Base-by-base conservation (phyloP, 2,797 vertebrate genomes). In the Enteromius viviparus region DNA sequence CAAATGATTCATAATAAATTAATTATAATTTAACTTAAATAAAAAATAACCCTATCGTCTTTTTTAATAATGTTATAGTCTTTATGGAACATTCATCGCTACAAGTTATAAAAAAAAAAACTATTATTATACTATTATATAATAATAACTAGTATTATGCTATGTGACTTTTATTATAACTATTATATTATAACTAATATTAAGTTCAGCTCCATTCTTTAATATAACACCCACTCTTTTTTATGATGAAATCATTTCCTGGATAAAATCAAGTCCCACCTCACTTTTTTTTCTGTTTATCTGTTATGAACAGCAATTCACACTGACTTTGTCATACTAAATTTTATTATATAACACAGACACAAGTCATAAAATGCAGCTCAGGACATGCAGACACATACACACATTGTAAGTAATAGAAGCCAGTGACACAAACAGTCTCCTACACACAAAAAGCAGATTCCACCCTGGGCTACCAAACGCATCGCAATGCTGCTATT, bases 401-500 rank as follows among this genome's bases (percentile, higher is more conserved):
- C 37, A 78, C 23, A 29, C 78, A 66, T 47, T 23, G 14, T 34
- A 80, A 65, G 77, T 47, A 76, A 53, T 6, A 34, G 0, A 68
- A 69, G 45, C 19, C 53, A 42, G 37, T 26, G 53, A 68, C 23
- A 26, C 14, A 40, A 78, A 10, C 14, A 2, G 26, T 60, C 53
- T 66, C 21, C 14, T 32, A 72, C 76, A 47, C 23, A 53, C 51
- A 71, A 32, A 17, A 49, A 82, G 65, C 42, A 49, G n/a, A 62
- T 81, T 45, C 45, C 58, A 70, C 83, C 75, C 70, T 47, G 42
- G 66, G 75, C 75, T 12, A 49, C 64, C 37, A 14, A 78, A 49
- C 40, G 37, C 53, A 74, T 85, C 83, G 75, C 68, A 74, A 83
- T 77, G 71, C 29, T 83, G 65, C 69, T 66, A 81, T 87, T 87